A percentile compares a stretch with the other conserved stretches of the same genome.
phyloP scores from a whole-genome alignment of 2,113 vertebrate species.

The Pheucticus melanocephalus region DNA sequence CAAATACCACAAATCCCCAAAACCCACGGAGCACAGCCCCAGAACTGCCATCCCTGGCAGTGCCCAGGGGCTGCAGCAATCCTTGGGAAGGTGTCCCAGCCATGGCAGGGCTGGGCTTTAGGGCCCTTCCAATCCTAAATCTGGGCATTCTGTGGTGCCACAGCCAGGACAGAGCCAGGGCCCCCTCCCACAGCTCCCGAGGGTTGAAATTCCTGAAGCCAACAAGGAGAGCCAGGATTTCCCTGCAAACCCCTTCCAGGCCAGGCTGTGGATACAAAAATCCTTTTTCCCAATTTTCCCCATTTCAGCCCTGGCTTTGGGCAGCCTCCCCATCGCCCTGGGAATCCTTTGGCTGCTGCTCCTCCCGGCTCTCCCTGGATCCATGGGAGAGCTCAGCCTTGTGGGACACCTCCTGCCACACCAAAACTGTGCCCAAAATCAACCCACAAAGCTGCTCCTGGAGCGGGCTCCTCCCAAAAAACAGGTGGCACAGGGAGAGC shows the following conservation, averaged over 20 bases:
- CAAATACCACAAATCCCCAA: fast-evolving
- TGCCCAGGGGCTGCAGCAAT: not conserved
- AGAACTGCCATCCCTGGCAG: not conserved
- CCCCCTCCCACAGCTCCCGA: not conserved
- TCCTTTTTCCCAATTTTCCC: not conserved
- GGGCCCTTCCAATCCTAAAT: too few relatives aligned
- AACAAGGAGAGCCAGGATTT: fast-evolving
- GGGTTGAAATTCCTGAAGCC: not conserved
- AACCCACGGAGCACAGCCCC: fast-evolving
- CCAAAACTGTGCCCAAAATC: fast-evolving
- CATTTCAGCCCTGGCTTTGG: fast-evolving
- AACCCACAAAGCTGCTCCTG: fast-evolving
- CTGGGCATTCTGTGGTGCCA: fast-evolving
- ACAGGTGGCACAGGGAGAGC: fast-evolving
- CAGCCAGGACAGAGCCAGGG: not conserved
- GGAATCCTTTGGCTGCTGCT: fast-evolving
- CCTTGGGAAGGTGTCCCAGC: not conserved
- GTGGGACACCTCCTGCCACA: fast-evolving
- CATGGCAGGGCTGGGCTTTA: not conserved
- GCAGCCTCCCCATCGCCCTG: fast-evolving
- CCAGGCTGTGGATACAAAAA: fast-evolving
- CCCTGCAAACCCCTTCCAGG: too few relatives aligned
- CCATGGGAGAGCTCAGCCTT: fast-evolving
- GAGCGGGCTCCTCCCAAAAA: fast-evolving
- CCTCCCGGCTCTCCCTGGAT: not conserved